Percentiles rank a stretch among this genome's conserved stretches.
Conservation (phyloP, 1,140 invertebrate genomes). For the Aphis gossypii region DNA sequence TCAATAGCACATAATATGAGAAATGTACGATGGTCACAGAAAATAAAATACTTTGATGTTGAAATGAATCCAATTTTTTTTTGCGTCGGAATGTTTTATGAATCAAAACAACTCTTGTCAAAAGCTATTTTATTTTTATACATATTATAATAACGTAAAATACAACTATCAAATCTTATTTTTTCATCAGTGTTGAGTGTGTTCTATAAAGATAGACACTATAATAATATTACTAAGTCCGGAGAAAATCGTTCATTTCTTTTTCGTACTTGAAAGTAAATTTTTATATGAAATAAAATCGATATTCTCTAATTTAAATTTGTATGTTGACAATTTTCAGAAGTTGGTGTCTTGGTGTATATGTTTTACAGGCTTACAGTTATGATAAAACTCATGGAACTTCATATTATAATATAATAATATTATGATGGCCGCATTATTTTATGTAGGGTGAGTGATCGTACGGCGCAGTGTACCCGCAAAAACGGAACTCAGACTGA, state of each 20-base stretch:
- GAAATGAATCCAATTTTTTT: conserved; percentile 39
- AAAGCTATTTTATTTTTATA: conserved; percentile 30
- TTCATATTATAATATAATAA: too few species aligned
- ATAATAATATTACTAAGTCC: background rate
- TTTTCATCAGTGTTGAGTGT: background rate
- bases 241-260: too few species aligned
- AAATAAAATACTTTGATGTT: conserved; percentile 37
- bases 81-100: background rate
- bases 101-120: conserved; percentile 10
- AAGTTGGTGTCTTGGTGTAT: too few species aligned
- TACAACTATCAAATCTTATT: background rate
- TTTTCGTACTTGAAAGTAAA: too few species aligned
- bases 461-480: background rate
- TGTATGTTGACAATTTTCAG: too few species aligned
- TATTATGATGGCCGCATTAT: background rate
- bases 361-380: too few species aligned
- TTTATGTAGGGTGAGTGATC: background rate
- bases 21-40: background rate
- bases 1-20: background rate
- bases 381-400: too few species aligned
- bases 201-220: background rate
- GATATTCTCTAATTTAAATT: too few species aligned
- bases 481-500: background rate
- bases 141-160: background rate
- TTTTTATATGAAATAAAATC: too few species aligned